A percentile compares a stretch with the other conserved stretches of the same genome.
These are phyloP conservation scores for Danaus chrysippus DNA, from an alignment of 2,888 invertebrate genomes.

Conservation along the genomic window DNA sequence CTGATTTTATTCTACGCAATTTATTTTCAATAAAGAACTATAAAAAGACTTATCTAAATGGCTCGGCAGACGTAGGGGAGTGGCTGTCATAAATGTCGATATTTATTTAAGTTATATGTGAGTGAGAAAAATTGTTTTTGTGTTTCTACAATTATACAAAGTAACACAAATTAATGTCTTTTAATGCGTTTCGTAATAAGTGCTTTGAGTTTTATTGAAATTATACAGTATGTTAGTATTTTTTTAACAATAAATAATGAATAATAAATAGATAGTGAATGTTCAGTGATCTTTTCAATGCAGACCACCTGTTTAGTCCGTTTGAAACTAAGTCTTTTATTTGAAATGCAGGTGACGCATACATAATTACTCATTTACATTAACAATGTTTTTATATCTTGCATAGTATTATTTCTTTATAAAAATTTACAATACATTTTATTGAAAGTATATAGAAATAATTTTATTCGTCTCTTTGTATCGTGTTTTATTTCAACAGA, in stretches of 20 bases:
- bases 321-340: not conserved
- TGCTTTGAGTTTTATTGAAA: no score
- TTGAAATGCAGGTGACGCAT: not conserved
- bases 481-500: no score
- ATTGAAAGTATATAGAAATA: no score
- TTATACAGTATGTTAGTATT: not conserved
- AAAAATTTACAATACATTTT: no score
- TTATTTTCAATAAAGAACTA: slow-evolving; percentile 80
- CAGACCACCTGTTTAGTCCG: not conserved
- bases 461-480: no score
- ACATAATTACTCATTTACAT: slow-evolving; percentile 2
- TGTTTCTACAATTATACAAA: not conserved
- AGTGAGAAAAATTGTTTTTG: slow-evolving; percentile 41
- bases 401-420: no score
- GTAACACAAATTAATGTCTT: no score
- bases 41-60: slow-evolving; percentile 79
- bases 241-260: not conserved
- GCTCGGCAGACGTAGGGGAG: slow-evolving; percentile 67
- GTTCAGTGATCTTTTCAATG: slow-evolving; percentile 4
- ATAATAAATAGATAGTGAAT: not conserved
- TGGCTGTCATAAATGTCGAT: slow-evolving; percentile 68
- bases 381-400: not conserved
- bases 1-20: slow-evolving; percentile 79
- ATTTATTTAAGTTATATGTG: slow-evolving; percentile 68
- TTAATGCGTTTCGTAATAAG: no score